Percentiles rank a stretch among this genome's conserved stretches.
phyloP scores from a whole-genome alignment of 2,888 invertebrate species.

The Caenorhabditis sp. region DNA sequence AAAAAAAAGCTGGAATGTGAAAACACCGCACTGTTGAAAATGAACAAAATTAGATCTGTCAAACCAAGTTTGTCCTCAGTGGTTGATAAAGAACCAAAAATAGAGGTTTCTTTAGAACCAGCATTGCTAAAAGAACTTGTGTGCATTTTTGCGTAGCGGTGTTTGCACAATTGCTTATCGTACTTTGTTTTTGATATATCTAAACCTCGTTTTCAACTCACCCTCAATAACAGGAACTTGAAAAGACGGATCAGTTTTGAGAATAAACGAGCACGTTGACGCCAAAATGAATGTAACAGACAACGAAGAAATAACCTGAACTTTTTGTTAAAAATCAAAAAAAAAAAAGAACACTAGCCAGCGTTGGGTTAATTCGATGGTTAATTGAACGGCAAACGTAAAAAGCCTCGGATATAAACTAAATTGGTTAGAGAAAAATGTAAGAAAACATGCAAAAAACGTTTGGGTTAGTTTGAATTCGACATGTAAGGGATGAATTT shows the following conservation, averaged over 20 bases:
- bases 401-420: neutral
- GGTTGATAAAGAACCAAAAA: no score
- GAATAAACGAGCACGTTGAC: constrained; percentile 91
- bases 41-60: no score
- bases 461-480: neutral
- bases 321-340: neutral
- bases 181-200: no score
- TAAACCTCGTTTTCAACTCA: no score
- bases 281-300: constrained; percentile 95
- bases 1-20: no score
- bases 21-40: no score
- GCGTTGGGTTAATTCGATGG: neutral
- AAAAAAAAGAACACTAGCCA: neutral
- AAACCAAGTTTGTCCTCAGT: no score
- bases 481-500: neutral
- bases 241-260: constrained; percentile 96
- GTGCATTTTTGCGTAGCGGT: no score
- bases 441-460: neutral
- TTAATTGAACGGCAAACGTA: neutral
- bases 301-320: constrained; percentile 88
- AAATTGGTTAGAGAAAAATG: neutral
- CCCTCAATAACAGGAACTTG: constrained; percentile 79
- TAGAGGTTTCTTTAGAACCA: no score
- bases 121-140: no score
- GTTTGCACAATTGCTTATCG: no score